Evolutionary conservation across 30 jellyfish, hydroid and myxozoan species (phyloP), one percentile per base, ranked within the genome.

Genomic region (Pelagia noctiluca): DNA sequence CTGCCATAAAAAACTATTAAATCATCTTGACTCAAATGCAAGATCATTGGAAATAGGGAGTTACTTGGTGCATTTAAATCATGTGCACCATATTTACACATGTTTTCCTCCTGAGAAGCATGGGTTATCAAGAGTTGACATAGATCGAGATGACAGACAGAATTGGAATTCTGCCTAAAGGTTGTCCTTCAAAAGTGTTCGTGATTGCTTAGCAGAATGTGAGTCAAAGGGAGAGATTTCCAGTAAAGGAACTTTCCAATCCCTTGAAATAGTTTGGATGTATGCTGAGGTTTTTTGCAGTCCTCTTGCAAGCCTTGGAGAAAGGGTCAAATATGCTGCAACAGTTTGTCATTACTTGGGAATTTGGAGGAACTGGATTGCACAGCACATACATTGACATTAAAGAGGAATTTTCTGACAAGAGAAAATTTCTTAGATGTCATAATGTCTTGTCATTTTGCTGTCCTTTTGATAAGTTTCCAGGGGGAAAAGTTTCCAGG

Each of bases 151-250:
- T 26, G 72, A 60, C 23, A 4, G 72, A 4, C 72, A 60, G 34
- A 60, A 60, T 21, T 60, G 80, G 80, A 67, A 34, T 1, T 67
- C 80, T 36, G 80, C 80, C 1, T 29, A 67, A 31, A 67, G 80
- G 32, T 23, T 67, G 61, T 30, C 62, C 16, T 67, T 67, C 64
- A 30, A 2, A 0, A 23, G n/a, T 10, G 80, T 67, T 31, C 16
- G 80, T 13, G 61, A 36, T 21, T 36, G 54, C 32, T 63, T 67
- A 10, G 61, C 19, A 22, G 80, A 67, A 18, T n/a, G n/a, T n/a
- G 65, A 23, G 80, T 1, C 65, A 21, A 32, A 67, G 80, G n/a
- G n/a, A 31, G 73, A 60, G 25, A 16, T 60, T 60, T 67, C 80
- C 28, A 12, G 25, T 10, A 31, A 30, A 22, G 80, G 31, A 67